A percentile compares a stretch with the other conserved stretches of the same genome.
Conservation (phyloP, 2,797 vertebrate genomes). For the Phrynocephalus guinanensis region DNA sequence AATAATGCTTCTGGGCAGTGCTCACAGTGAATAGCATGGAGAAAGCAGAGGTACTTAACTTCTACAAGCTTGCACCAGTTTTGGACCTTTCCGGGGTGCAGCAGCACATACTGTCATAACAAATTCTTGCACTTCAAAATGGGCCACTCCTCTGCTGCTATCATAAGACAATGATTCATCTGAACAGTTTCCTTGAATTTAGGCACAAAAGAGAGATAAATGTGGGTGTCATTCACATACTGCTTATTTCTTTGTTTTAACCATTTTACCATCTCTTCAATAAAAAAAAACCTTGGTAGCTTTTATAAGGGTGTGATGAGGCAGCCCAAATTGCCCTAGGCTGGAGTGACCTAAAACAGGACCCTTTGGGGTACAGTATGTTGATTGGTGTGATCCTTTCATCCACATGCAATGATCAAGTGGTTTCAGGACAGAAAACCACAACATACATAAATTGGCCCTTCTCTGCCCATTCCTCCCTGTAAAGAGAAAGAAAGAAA, state of each 20-base stretch:
- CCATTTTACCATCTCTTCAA: neutral
- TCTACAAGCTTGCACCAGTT: neutral
- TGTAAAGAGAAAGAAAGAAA: no score
- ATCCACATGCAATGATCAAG: no score
- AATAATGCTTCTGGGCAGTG: neutral
- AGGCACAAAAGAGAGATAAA: neutral
- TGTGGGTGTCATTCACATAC: neutral
- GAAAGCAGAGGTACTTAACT: neutral
- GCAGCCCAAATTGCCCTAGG: no score
- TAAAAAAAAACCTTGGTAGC: neutral
- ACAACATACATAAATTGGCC: no score
- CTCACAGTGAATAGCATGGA: neutral
- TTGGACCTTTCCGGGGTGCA: no score
- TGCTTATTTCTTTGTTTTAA: neutral
- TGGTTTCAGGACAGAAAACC: no score
- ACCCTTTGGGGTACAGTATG: no score
- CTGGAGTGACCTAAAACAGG: no score
- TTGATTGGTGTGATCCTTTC: no score
- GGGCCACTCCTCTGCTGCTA: neutral
- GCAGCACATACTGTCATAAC: no score
- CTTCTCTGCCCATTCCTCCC: no score
- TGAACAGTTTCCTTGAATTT: neutral
- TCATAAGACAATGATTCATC: neutral
- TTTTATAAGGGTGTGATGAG: neutral
- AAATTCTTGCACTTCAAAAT: neutral